Evolutionary conservation across 2,113 vertebrate species (phyloP), one percentile per base, ranked within the genome.

Genomic region (Aepyceros melampus): DNA sequence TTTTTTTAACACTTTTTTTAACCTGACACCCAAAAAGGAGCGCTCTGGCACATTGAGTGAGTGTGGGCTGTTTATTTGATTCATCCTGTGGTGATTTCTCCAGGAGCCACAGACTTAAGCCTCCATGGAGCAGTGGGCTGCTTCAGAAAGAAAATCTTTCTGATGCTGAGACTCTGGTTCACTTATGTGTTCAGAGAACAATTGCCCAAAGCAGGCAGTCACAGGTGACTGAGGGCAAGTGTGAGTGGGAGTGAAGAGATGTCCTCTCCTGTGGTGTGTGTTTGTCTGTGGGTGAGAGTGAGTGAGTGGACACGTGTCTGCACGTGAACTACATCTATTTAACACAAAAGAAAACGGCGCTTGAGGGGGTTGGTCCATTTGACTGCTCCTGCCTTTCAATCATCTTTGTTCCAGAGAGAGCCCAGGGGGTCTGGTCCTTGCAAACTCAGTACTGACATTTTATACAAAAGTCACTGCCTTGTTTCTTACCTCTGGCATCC

Each of bases 61-160:
- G 33, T 25, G 62, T 92, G 87, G 85, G 76, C 16, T 97, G 74
- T 90, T 23, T 96, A 47, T 94, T 94, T 96, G 92, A 92, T 86
- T 91, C 82, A 82, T 95, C 85, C 76, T 40, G 5, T 40, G 64
- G 89, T 0, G 4, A 82, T 97, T 67, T 85, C 95, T 92, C 84
- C 5, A 92, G 87, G 84, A 97, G 51, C 43, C 36, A 12, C 84
- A 86, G 84, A 97, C 47, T 78, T 76, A 71, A 94, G 94, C 49
- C 85, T 96, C 64, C 0, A 2, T 53, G 64, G n/a, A 96, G 47
- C 87, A 71, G 25, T 8, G 53, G 58, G 76, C 62, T 60, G 10
- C 96, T 92, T 92, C 23, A 84, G 64, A 94, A 91, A 94, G 71
- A 79, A 85, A 82, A 94, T 87, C 79, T 93, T 47, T 58, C 89